Conservation (phyloP, 2,797 vertebrate species). For the Coregonus ussuriensis region DNA sequence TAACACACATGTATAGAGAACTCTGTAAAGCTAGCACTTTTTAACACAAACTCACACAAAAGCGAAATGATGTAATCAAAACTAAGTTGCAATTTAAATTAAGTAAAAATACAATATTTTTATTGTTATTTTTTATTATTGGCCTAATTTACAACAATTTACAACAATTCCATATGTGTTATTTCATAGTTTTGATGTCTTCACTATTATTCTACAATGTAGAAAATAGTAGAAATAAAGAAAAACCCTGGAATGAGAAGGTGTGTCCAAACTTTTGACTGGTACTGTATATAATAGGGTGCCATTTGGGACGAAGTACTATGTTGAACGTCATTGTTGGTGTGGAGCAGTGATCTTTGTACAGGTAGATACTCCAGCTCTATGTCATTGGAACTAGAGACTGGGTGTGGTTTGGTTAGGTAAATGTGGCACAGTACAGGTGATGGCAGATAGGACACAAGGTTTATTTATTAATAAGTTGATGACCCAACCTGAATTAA, state of each 20-base stretch:
- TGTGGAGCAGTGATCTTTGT: slow-evolving; percentile 4
- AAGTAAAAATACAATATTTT: too few species aligned
- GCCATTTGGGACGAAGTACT: too few species aligned
- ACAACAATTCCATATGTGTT: too few species aligned
- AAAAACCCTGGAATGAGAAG: too few species aligned
- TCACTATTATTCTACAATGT: too few species aligned
- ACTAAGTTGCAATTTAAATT: neutral
- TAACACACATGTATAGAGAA: neutral
- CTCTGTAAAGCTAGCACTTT: neutral
- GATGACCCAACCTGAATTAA: too few species aligned
- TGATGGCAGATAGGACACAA: neutral
- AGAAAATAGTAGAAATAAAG: too few species aligned
- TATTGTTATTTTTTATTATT: too few species aligned
- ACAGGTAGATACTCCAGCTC: neutral
- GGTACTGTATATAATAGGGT: too few species aligned
- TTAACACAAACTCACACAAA: neutral
- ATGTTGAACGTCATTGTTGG: neutral
- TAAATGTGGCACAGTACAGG: neutral
- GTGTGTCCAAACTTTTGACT: too few species aligned
- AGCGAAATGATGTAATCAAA: neutral
- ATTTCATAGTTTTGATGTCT: too few species aligned
- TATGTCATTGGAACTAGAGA: neutral
- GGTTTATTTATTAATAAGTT: neutral
- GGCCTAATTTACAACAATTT: too few species aligned
- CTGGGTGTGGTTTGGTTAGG: neutral